These are phyloP conservation scores for Papilio dardanus DNA, from an alignment of 1,140 invertebrate genomes.

Conservation along the genomic window DNA sequence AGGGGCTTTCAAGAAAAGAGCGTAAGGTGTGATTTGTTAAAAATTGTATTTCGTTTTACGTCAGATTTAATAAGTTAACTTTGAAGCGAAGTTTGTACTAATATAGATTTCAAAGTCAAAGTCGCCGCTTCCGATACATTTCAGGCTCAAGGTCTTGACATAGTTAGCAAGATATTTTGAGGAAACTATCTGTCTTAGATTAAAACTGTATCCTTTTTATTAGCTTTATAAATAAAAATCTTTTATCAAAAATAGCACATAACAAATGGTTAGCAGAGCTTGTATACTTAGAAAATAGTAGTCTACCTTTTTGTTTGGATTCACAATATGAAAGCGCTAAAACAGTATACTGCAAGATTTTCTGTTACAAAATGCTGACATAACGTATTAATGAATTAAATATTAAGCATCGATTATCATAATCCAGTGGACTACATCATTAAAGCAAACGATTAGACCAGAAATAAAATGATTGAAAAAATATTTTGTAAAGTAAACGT, in stretches of 20 bases:
- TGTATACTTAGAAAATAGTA: no score
- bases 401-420: no score
- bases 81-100: background rate
- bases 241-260: no score
- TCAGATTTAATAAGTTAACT: background rate
- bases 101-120: background rate
- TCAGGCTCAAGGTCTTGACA: background rate
- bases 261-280: no score
- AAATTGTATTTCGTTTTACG: no score
- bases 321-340: background rate
- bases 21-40: no score
- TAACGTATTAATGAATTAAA: no score
- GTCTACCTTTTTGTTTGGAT: no score
- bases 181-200: background rate
- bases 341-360: background rate
- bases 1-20: no score
- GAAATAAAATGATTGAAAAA: no score
- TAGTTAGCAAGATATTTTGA: background rate
- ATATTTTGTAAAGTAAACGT: background rate
- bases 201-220: background rate
- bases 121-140: background rate
- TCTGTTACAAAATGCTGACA: background rate
- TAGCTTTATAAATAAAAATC: no score
- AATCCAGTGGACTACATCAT: background rate
- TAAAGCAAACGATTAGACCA: no score